phyloP scores from a whole-genome alignment of 2,113 vertebrate genomes.

The Daubentonia madagascariensis region DNA sequence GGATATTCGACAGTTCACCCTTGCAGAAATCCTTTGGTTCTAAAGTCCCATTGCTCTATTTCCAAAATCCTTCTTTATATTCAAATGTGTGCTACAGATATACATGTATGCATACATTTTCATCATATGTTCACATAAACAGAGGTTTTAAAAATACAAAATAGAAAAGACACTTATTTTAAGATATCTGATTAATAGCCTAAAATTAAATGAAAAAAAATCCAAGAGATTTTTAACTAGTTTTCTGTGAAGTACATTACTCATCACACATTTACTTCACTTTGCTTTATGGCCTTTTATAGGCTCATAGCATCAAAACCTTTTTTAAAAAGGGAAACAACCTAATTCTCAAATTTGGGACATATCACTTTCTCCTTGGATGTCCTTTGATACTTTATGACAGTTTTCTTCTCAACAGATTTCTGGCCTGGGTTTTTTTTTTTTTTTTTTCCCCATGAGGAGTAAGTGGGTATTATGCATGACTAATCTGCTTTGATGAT shows the following conservation, averaged over 20 bases:
- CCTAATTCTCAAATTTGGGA: background rate
- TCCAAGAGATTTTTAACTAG: background rate
- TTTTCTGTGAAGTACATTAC: background rate
- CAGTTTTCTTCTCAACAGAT: background rate
- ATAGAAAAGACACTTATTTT: background rate
- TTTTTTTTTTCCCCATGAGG: background rate
- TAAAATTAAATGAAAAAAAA: background rate
- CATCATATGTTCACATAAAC: background rate
- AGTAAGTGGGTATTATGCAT: background rate
- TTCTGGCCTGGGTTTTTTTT: background rate
- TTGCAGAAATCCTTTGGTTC: conserved; percentile 14
- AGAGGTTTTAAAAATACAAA: conserved; percentile 17
- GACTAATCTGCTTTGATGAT: background rate
- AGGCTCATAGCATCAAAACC: background rate
- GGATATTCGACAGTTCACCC: background rate
- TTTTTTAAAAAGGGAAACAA: background rate
- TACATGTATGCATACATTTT: background rate
- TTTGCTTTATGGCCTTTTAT: background rate
- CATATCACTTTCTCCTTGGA: background rate
- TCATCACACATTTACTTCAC: background rate
- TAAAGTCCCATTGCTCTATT: background rate
- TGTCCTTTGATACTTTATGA: background rate
- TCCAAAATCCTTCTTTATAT: background rate
- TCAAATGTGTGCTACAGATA: background rate
- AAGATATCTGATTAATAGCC: background rate